A percentile compares a stretch with the other conserved stretches of the same genome.
Evolutionary conservation across 1,140 invertebrate genomes (phyloP).

Genomic region (Latrodectus geometricus): DNA sequence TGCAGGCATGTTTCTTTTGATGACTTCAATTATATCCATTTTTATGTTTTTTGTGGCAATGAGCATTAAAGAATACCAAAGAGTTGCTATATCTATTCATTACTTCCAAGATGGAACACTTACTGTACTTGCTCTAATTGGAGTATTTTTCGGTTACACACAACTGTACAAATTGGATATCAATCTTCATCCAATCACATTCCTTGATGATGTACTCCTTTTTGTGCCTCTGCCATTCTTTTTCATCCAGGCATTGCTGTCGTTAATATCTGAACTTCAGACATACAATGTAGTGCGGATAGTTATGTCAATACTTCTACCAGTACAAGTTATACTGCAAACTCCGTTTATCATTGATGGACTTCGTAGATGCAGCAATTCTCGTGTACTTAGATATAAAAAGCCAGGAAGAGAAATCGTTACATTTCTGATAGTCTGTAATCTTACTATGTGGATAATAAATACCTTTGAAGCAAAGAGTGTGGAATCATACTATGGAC

Average conservation of each 20-base stretch:
- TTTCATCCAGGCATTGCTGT: slow-evolving; percentile 78
- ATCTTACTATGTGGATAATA: slow-evolving; percentile 83
- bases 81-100: slow-evolving; percentile 64
- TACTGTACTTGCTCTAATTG: slow-evolving; percentile 72
- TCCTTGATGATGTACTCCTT: slow-evolving; percentile 78
- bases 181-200: slow-evolving; percentile 73
- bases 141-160: slow-evolving; percentile 69
- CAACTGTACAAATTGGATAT: slow-evolving; percentile 76
- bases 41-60: slow-evolving; percentile 78
- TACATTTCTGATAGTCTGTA: slow-evolving; percentile 83
- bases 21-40: slow-evolving; percentile 75
- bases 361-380: slow-evolving; percentile 78
- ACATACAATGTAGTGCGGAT: not conserved
- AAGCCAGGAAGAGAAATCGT: slow-evolving; percentile 83
- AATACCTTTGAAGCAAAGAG: slow-evolving; percentile 83
- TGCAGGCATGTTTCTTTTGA: slow-evolving; percentile 75
- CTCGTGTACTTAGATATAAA: slow-evolving; percentile 73
- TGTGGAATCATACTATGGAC: slow-evolving; percentile 74
- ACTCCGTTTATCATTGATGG: slow-evolving; percentile 83
- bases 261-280: slow-evolving; percentile 67
- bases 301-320: slow-evolving; percentile 26
- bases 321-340: slow-evolving; percentile 73
- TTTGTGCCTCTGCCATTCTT: slow-evolving; percentile 80
- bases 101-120: slow-evolving; percentile 55
- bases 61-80: slow-evolving; percentile 67